Evolutionary conservation across 2,113 vertebrate genomes (phyloP).

Genomic region (Cololabis saira): DNA sequence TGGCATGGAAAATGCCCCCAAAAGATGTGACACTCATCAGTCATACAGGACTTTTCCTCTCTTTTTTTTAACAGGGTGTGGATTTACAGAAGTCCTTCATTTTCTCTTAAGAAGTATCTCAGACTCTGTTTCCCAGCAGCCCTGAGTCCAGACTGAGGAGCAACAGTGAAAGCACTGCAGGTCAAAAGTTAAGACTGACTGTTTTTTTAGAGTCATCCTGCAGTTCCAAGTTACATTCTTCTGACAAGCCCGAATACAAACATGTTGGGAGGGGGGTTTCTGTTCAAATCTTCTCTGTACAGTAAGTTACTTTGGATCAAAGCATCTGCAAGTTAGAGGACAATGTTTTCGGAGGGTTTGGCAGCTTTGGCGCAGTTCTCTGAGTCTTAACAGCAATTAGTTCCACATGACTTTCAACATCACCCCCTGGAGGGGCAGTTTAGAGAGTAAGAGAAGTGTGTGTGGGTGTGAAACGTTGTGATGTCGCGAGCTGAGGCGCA

Average conservation of each 20-base stretch:
- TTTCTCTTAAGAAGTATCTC: constrained; percentile 24
- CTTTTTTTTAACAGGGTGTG: constrained; percentile 27
- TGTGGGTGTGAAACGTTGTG: constrained; percentile 23
- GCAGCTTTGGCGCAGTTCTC: constrained; percentile 77
- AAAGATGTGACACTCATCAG: constrained; percentile 56
- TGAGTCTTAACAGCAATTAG: constrained; percentile 73
- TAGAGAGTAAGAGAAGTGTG: constrained; percentile 27
- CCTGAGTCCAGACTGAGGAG: constrained; percentile 26
- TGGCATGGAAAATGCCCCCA: constrained; percentile 47
- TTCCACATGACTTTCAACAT: constrained; percentile 71
- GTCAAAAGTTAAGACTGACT: constrained; percentile 27
- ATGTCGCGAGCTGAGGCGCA: constrained; percentile 36
- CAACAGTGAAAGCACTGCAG: constrained; percentile 16
- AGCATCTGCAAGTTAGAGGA: constrained; percentile 70
- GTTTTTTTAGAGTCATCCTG: constrained; percentile 13
- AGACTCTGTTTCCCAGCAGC: constrained; percentile 50
- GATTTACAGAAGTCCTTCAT: constrained; percentile 22
- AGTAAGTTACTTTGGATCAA: constrained; percentile 75
- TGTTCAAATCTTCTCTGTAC: constrained; percentile 57
- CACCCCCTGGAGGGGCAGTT: constrained; percentile 53
- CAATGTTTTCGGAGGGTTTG: constrained; percentile 64
- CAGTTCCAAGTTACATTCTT: constrained; percentile 38
- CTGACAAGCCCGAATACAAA: constrained; percentile 54
- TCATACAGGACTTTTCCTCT: neutral
- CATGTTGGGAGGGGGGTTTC: constrained; percentile 14